These are phyloP conservation scores for Drosophila subpulchrella DNA, from an alignment of 1,140 invertebrate species.

Conservation along the genomic window DNA sequence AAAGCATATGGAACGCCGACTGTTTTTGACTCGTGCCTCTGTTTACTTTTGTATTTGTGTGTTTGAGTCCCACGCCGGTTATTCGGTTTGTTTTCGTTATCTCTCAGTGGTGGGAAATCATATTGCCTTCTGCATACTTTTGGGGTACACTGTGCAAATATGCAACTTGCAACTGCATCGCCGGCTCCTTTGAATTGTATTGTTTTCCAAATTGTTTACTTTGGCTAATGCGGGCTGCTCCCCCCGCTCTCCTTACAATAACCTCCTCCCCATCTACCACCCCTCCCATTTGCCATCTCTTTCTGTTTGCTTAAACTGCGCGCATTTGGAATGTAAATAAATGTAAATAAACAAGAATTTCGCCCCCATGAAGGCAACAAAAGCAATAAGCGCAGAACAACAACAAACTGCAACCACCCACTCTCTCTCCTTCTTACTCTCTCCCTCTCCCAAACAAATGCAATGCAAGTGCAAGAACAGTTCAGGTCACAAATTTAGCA, in stretches of 20 bases:
- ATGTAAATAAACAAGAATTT: slow-evolving; percentile 78
- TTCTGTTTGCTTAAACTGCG: slow-evolving; percentile 65
- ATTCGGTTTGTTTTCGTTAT: slow-evolving; percentile 73
- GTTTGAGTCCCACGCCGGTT: slow-evolving; percentile 63
- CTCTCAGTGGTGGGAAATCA: slow-evolving; percentile 31
- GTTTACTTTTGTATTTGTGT: slow-evolving; percentile 52
- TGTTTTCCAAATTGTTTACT: slow-evolving; percentile 54
- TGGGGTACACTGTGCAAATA: slow-evolving; percentile 70
- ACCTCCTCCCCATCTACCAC: no score
- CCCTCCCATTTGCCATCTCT: not conserved
- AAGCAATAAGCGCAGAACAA: slow-evolving; percentile 31
- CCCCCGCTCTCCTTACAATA: not conserved
- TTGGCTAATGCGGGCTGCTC: slow-evolving; percentile 51
- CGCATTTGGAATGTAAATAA: slow-evolving; percentile 76
- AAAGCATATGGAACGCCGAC: slow-evolving; percentile 43
- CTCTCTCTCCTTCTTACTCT: slow-evolving; percentile 13
- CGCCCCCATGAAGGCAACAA: slow-evolving; percentile 57
- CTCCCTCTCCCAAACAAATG: slow-evolving; percentile 1
- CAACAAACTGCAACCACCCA: slow-evolving; percentile 33
- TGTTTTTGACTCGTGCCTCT: slow-evolving; percentile 23
- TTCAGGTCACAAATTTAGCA: not conserved
- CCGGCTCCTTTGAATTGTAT: slow-evolving; percentile 55
- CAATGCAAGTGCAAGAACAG: slow-evolving; percentile 32
- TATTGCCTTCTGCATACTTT: slow-evolving; percentile 71
- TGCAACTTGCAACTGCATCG: slow-evolving; percentile 34